Evolutionary conservation across 2,888 invertebrate genomes (phyloP), one percentile per base, ranked within the genome.

Genomic region (Maniola hyperantus): DNA sequence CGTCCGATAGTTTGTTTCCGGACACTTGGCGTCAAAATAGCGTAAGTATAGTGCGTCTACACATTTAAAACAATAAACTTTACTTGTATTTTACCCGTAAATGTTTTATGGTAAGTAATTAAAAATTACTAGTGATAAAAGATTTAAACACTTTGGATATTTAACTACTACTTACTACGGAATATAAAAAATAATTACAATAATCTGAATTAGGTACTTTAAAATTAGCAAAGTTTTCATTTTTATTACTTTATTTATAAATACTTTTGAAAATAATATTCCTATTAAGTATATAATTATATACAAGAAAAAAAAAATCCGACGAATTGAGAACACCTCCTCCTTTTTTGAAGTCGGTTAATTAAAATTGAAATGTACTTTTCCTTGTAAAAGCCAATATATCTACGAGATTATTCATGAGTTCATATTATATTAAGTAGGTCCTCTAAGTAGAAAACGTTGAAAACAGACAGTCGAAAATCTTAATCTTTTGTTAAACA

Each of bases 101-200:
- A 26, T 2, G 1, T 26, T 26, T 26, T 26, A 26, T 26, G 4
- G 26, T 26, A 26, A 26, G 26, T 26, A 26, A 26, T 26, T 26
- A 26, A 26, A 26, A 26, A 26, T 26, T 26, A 26, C 2, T 26
- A 4, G 26, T 53, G 11, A 33, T 53, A 33, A 33, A n/a, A 53
- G 33, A 33, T 53, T 33, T 11, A 39, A n/a, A 50, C 20, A 50
- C 18, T 53, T 53, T 53, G 51, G 51, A 53, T 33, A 53, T 33
- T 7, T n/a, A n/a, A n/a, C n/a, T n/a, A n/a, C n/a, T n/a, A n/a
- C n/a, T n/a, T 33, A 53, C 26, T 53, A 33, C 33, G 6, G 44
- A 6, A 46, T 18, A 18, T 4, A 18, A 48, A 48, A 48, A 18
- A 18, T 18, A 48, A 48, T 48, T 48, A 48, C 15, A 15, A 18